Evolutionary conservation across 2,888 invertebrate species (phyloP).

Genomic region (Cybosia mesomella): DNA sequence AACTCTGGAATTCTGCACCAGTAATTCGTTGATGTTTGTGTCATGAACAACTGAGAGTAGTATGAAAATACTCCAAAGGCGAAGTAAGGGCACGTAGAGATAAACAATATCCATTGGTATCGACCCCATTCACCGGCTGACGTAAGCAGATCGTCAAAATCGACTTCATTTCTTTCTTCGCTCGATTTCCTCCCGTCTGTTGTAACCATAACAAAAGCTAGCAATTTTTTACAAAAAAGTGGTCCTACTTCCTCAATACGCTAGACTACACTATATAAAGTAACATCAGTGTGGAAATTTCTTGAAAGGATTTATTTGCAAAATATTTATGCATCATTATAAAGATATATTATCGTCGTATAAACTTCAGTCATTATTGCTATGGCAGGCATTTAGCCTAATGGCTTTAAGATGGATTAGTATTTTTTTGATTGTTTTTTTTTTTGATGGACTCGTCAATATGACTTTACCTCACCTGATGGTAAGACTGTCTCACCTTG

Average conservation of each 20-base stretch:
- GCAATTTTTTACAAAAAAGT: not conserved
- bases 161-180: not conserved
- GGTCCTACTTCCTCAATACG: not conserved
- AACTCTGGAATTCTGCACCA: conserved; percentile 67
- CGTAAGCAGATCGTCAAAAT: conserved; percentile 26
- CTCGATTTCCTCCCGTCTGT: not conserved
- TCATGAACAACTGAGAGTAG: conserved; percentile 63
- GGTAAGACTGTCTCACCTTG: too few relatives aligned
- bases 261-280: not conserved
- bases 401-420: not conserved
- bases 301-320: not conserved
- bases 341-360: not conserved
- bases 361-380: not conserved
- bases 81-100: conserved; percentile 62
- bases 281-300: not conserved
- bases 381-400: too few relatives aligned
- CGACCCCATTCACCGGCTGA: conserved; percentile 64
- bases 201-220: not conserved
- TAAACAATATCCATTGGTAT: conserved; percentile 61
- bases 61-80: conserved; percentile 60
- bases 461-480: too few relatives aligned
- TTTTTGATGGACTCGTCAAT: not conserved
- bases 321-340: not conserved
- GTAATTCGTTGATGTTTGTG: conserved; percentile 62
- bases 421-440: not conserved